phyloP scores from a whole-genome alignment of 2,113 vertebrate species.

The Neomonachus schauinslandi region DNA sequence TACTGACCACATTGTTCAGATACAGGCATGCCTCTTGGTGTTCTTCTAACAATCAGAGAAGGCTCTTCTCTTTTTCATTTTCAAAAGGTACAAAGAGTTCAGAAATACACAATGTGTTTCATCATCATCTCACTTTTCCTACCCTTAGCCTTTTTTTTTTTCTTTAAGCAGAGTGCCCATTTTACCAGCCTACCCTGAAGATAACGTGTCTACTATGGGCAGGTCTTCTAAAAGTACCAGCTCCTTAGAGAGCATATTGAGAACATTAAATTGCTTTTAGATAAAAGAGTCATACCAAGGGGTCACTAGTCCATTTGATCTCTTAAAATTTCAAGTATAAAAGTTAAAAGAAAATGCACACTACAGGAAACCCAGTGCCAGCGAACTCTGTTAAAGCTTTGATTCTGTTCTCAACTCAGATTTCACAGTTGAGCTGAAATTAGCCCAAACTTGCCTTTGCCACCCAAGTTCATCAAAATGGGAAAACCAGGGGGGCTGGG shows the following conservation, averaged over 20 bases:
- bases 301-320: neutral
- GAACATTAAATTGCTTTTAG: neutral
- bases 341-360: conserved; percentile 62
- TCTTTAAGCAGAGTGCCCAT: neutral
- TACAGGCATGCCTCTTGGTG: neutral
- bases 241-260: neutral
- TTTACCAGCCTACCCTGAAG: neutral
- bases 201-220: neutral
- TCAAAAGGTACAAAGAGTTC: neutral
- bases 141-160: neutral
- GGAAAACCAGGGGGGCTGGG: neutral
- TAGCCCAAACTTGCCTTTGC: conserved; percentile 71
- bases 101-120: neutral
- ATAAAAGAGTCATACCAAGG: neutral
- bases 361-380: conserved; percentile 48
- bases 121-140: neutral
- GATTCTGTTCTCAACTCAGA: conserved; percentile 73
- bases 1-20: neutral
- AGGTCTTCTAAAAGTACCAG: neutral
- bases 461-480: conserved; percentile 69
- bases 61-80: neutral
- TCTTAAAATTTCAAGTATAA: conserved; percentile 53
- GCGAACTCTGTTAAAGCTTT: conserved; percentile 68
- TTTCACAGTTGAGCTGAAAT: conserved; percentile 78
- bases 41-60: neutral